Conservation (phyloP, 2,113 vertebrate species). For the Anarrhichthys ocellatus region DNA sequence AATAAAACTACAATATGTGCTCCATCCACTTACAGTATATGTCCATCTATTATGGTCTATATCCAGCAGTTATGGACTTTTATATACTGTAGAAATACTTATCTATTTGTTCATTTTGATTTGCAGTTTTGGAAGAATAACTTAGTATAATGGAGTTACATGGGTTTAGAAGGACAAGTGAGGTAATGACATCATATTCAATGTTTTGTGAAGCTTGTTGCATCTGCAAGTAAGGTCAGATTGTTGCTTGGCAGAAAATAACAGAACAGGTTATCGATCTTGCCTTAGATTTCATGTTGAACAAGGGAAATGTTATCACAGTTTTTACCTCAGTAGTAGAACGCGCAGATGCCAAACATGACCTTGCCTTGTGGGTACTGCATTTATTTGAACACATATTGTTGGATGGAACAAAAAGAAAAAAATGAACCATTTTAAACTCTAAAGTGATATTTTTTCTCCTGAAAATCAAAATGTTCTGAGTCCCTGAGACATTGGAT, state of each 20-base stretch:
- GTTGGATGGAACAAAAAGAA: background rate
- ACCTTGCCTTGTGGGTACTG: constrained; percentile 25
- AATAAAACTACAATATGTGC: constrained; percentile 18
- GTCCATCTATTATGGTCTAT: background rate
- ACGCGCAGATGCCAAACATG: constrained; percentile 26
- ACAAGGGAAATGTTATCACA: constrained; percentile 25
- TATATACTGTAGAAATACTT: background rate
- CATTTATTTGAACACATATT: constrained; percentile 24
- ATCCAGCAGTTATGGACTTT: background rate
- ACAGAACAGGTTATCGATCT: constrained; percentile 46
- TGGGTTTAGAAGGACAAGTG: background rate
- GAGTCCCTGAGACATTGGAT: background rate
- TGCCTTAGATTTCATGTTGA: constrained; percentile 34
- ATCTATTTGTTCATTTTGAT: background rate
- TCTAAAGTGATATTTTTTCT: background rate
- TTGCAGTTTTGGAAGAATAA: background rate
- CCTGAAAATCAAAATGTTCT: background rate
- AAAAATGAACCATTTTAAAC: constrained; percentile 9
- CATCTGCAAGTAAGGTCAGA: constrained; percentile 33
- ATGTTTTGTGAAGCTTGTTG: constrained; percentile 15
- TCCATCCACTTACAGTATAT: background rate
- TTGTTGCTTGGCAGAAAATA: constrained; percentile 36
- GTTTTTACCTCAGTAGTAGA: constrained; percentile 23
- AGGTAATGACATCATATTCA: background rate
- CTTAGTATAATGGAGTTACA: background rate